These are phyloP conservation scores for Brachionus rubens DNA, from an alignment of 1,140 invertebrate species.

Conservation along the genomic window DNA sequence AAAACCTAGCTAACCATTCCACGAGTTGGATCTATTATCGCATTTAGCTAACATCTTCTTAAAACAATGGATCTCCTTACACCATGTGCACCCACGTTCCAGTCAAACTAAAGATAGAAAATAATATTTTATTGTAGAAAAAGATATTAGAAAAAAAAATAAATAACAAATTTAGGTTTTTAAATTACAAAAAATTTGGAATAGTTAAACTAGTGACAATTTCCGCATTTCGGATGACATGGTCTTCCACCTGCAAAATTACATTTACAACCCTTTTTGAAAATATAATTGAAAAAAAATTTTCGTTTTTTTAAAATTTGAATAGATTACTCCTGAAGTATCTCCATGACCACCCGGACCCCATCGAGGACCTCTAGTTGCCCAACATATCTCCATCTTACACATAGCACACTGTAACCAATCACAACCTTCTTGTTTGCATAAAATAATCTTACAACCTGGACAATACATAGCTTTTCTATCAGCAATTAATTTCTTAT, in stretches of 20 bases:
- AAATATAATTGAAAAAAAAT: not conserved
- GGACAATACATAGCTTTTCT: slow-evolving; percentile 83
- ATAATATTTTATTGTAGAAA: too few relatives aligned
- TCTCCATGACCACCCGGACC: slow-evolving; percentile 40
- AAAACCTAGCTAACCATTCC: too few relatives aligned
- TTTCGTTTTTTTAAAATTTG: not conserved
- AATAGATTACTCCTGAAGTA: slow-evolving; percentile 14
- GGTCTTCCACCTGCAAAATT: not conserved
- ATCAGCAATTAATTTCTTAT: slow-evolving; percentile 71
- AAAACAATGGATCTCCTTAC: too few relatives aligned
- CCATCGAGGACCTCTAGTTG: slow-evolving; percentile 43
- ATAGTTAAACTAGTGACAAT: not conserved
- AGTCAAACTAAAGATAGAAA: too few relatives aligned
- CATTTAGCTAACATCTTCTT: too few relatives aligned
- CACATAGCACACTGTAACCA: slow-evolving; percentile 88
- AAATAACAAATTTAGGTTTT: too few relatives aligned
- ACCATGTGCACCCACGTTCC: too few relatives aligned
- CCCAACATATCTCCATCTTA: slow-evolving; percentile 83
- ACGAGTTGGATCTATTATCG: too few relatives aligned
- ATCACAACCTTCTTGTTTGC: slow-evolving; percentile 92
- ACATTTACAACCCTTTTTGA: slow-evolving; percentile 7
- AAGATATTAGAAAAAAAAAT: too few relatives aligned
- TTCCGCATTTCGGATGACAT: slow-evolving; percentile 18
- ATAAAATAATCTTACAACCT: slow-evolving; percentile 72
- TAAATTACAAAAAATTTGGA: not conserved